These are phyloP conservation scores for Eupithecia centaureata DNA, from an alignment of 2,888 invertebrate genomes.

Conservation along the genomic window DNA sequence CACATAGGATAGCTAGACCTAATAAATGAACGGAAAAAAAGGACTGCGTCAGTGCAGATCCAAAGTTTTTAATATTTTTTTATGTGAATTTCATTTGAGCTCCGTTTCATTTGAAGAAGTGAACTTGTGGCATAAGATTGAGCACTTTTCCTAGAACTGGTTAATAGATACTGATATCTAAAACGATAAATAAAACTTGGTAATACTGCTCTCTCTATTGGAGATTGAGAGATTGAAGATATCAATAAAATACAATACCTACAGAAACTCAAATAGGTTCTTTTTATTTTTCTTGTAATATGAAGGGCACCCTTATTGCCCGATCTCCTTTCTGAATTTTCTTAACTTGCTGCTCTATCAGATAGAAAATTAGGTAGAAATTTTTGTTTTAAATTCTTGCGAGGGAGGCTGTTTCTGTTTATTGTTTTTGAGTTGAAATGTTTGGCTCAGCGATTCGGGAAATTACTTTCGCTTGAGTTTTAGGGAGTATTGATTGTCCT, in stretches of 20 bases:
- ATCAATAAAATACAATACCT: not conserved
- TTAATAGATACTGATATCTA: too few species aligned
- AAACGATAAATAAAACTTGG: too few species aligned
- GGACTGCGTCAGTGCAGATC: not conserved
- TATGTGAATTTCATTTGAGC: too few species aligned
- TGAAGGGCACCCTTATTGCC: constrained; percentile 4
- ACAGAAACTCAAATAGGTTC: not conserved
- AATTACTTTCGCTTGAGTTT: constrained; percentile 61
- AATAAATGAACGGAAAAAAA: not conserved
- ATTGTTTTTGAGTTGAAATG: constrained; percentile 69
- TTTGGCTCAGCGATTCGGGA: constrained; percentile 57
- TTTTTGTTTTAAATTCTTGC: constrained; percentile 56
- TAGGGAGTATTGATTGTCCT: constrained; percentile 51
- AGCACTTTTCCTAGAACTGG: too few species aligned
- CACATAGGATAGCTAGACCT: not conserved
- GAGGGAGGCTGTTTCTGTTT: constrained; percentile 56
- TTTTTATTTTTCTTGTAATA: not conserved
- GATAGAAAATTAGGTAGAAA: constrained; percentile 59
- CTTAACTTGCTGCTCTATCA: constrained; percentile 29
- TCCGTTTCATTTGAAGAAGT: too few species aligned
- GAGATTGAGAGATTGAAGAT: not conserved
- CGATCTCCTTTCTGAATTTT: constrained; percentile 14
- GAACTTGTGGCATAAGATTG: too few species aligned
- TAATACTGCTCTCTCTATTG: too few species aligned
- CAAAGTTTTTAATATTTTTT: too few species aligned